Base-by-base conservation (phyloP, 2,797 vertebrate genomes). In the Epinephelus awoara region DNA sequence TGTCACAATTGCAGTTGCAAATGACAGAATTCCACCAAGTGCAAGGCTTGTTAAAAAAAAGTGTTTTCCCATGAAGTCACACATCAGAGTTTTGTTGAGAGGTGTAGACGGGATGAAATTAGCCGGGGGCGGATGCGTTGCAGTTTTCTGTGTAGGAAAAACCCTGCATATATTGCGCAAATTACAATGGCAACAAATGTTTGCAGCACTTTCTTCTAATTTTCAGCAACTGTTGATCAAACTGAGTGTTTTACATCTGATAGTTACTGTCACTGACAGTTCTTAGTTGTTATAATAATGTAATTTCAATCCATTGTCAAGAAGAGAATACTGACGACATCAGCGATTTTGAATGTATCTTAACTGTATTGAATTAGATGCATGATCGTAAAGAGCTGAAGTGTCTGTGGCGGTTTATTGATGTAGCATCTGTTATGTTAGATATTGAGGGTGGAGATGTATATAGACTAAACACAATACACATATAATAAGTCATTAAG, bases 401-500 rank as follows among this genome's bases (percentile, higher is more conserved):
- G 54, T 75, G 49, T 49, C 25, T 44, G 58, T 47, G 61, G 55
- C 57, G n/a, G 62, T 49, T 72, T 52, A 34, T 23, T 61, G 38
- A 50, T 62, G 55, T 21, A 42, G 40, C 40, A 9, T 47, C 49
- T 72, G 57, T 72, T 67, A 57, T 66, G 64, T 61, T 44, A 3
- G 17, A 59, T 61, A 59, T 58, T 64, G 8, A 69, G 27, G 19
- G 25, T 38, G 21, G 47, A 75, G 9, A 49, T 63, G 29, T 61
- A 34, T 23, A 40, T 10, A 55, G 17, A 18, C 11, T 42, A 13
- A 58, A 52, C 42, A 10, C 49, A 47, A 56, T 42, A 12, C 40
- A 19, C 27, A 27, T 29, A 52, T n/a, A 78, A 10, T 18, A 51
- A 68, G 18, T 62, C 2, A 34, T 72, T 69, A 38, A 66, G 79